phyloP scores from a whole-genome alignment of 2,888 invertebrate species.

The Timema cristinae region DNA sequence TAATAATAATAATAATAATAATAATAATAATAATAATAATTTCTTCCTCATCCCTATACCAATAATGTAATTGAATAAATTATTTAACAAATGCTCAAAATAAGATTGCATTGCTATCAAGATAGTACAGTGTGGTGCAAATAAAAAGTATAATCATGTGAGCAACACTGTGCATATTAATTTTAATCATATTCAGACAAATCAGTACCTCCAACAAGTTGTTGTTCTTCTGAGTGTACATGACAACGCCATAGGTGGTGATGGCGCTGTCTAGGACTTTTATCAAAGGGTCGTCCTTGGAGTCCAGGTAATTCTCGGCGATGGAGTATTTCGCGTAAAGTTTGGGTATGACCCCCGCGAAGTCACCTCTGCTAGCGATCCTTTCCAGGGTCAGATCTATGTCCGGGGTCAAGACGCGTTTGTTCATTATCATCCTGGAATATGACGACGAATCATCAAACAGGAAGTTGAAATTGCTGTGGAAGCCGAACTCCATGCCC shows the following conservation, averaged over 20 bases:
- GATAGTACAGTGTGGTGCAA: too few relatives aligned
- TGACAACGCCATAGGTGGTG: not conserved
- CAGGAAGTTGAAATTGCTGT: not conserved
- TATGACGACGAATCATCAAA: not conserved
- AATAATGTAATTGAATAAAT: too few relatives aligned
- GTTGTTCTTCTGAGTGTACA: not conserved
- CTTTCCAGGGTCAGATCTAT: not conserved
- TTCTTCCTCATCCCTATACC: too few relatives aligned
- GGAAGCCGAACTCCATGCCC: constrained; percentile 17
- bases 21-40: too few relatives aligned
- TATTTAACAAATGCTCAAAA: too few relatives aligned
- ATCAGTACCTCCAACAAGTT: not conserved
- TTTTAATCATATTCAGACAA: too few relatives aligned
- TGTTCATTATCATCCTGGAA: not conserved
- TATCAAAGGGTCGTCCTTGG: not conserved
- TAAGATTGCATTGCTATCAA: too few relatives aligned
- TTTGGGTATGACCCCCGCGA: not conserved
- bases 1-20: too few relatives aligned
- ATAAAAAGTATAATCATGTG: too few relatives aligned
- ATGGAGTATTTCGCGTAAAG: not conserved
- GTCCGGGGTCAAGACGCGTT: not conserved
- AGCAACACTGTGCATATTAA: too few relatives aligned
- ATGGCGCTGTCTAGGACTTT: not conserved
- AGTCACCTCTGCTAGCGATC: not conserved
- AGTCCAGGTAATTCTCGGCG: not conserved